A percentile compares a stretch with the other conserved stretches of the same genome.
These are phyloP conservation scores for Protonibea diacanthus DNA, from an alignment of 2,797 vertebrate genomes.

Conservation along the genomic window DNA sequence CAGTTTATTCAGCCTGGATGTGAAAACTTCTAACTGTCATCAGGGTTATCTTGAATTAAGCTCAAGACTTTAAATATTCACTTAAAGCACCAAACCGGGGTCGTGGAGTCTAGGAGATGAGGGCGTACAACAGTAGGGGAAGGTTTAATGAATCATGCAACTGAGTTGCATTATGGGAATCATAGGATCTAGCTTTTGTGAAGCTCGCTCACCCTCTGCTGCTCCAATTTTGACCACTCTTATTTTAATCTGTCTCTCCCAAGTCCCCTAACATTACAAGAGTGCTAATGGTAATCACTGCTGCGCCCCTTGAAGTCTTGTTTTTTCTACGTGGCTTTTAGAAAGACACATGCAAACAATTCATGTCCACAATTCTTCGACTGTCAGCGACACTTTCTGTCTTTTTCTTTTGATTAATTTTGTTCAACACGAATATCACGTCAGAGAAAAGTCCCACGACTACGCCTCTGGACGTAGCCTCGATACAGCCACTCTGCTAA, in stretches of 20 bases:
- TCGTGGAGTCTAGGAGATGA: neutral
- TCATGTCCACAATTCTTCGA: neutral
- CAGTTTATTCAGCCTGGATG: neutral
- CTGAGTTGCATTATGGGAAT: slow-evolving; percentile 16
- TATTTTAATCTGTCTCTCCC: neutral
- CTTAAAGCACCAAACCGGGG: neutral
- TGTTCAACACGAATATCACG: neutral
- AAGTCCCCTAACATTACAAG: neutral
- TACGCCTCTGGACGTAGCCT: neutral
- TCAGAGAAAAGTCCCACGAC: neutral
- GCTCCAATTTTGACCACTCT: too few relatives aligned
- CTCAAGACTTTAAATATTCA: neutral
- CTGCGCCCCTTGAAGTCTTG: neutral
- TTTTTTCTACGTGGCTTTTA: neutral
- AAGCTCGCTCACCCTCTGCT: too few relatives aligned
- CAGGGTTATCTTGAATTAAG: neutral
- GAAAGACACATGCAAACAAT: neutral
- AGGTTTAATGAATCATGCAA: neutral
- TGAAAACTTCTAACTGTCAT: neutral
- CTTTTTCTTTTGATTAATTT: neutral
- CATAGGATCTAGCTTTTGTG: neutral
- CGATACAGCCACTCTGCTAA: neutral
- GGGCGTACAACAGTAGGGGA: neutral
- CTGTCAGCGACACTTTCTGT: neutral
- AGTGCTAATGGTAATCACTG: neutral